Evolutionary conservation across 1,140 invertebrate species (phyloP).

Genomic region (Drosophila busckii): DNA sequence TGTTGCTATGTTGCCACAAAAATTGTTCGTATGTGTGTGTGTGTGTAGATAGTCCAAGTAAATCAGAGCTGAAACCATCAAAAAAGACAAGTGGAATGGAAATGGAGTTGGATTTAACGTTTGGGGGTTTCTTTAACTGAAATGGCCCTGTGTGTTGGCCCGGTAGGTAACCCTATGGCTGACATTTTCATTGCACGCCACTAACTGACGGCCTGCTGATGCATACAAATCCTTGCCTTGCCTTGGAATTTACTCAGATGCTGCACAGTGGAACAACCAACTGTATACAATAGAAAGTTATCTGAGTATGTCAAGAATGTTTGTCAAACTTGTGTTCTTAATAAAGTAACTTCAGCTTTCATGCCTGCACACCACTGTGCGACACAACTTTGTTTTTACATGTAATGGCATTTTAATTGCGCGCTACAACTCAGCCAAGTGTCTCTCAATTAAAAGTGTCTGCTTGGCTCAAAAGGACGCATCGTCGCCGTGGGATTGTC

Average conservation of each 20-base stretch:
- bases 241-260: slow-evolving; percentile 7
- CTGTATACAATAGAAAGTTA: too few species aligned
- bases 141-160: neutral
- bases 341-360: neutral
- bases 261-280: slow-evolving; percentile 16
- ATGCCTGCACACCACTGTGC: slow-evolving; percentile 12
- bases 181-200: slow-evolving; percentile 21
- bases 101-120: too few species aligned
- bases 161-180: slow-evolving; percentile 1
- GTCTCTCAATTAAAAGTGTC: slow-evolving; percentile 75
- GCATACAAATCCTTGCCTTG: slow-evolving; percentile 12
- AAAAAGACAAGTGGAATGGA: neutral
- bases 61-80: slow-evolving; percentile 8
- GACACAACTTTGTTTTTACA: slow-evolving; percentile 44
- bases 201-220: slow-evolving; percentile 3
- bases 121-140: too few species aligned
- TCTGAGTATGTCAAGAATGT: too few species aligned
- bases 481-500: slow-evolving; percentile 21
- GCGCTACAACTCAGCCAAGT: slow-evolving; percentile 60
- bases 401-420: slow-evolving; percentile 76
- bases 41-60: slow-evolving; percentile 29
- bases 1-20: slow-evolving; percentile 15
- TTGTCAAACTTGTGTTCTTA: too few species aligned
- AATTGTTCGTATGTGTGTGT: too few species aligned
- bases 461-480: slow-evolving; percentile 57